Percentiles rank a stretch among this genome's conserved stretches.
Evolutionary conservation across 2,888 invertebrate species (phyloP).

Genomic region (Leistus spinibarbis): DNA sequence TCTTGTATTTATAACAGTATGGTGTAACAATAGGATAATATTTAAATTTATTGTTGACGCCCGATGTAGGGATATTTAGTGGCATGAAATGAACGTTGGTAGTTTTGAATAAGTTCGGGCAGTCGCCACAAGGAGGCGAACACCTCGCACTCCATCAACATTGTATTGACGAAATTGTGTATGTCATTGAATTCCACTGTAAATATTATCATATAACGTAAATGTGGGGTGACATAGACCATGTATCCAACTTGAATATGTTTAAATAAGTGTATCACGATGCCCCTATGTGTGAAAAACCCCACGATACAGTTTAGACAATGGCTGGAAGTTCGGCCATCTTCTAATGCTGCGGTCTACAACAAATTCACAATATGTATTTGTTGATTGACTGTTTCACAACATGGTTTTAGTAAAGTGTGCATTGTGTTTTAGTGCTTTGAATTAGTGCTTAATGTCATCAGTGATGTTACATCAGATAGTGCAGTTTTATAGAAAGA

Average conservation of each 20-base stretch:
- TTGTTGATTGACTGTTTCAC: neutral
- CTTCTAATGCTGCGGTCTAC: constrained; percentile 69
- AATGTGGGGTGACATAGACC: constrained; percentile 60
- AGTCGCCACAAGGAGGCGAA: constrained; percentile 65
- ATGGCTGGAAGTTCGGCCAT: constrained; percentile 67
- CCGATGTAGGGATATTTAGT: neutral
- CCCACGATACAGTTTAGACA: constrained; percentile 40
- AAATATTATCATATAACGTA: constrained; percentile 66
- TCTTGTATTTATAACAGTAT: too few relatives aligned
- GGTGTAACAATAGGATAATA: too few relatives aligned
- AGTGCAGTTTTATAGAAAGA: neutral
- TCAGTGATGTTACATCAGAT: neutral
- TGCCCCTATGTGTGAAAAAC: constrained; percentile 41
- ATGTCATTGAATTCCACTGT: constrained; percentile 67
- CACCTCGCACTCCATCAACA: constrained; percentile 72
- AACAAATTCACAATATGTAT: neutral
- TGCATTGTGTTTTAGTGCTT: neutral
- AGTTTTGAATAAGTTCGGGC: constrained; percentile 57
- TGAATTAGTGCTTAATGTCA: neutral
- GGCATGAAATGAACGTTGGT: constrained; percentile 28
- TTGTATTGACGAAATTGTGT: constrained; percentile 72
- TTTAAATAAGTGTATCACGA: constrained; percentile 54
- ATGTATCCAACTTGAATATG: constrained; percentile 61
- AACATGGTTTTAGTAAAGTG: neutral
- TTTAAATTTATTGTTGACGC: neutral